Evolutionary conservation across 1,140 invertebrate species (phyloP), one percentile per base, ranked within the genome.

Genomic region (Centruroides vittatus): DNA sequence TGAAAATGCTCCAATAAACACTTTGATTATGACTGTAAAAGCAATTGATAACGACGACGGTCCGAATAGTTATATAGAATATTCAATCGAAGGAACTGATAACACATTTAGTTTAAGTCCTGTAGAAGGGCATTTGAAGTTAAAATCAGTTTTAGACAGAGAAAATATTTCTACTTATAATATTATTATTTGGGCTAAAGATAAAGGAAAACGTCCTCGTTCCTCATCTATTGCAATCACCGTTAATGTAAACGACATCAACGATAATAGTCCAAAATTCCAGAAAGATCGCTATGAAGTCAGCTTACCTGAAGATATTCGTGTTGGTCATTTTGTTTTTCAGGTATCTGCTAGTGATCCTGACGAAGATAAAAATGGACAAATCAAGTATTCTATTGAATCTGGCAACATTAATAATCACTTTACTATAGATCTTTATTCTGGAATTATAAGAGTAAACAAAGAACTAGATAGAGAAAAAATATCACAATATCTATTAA

Each of bases 251-350:
- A 46, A 46, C 11, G 62, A 63, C 61, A 59, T 63, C 12, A 96
- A 96, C 72, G 93, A 97, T 67, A 96, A 95, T 71, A 88, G 86
- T 0, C 93, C 93, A 0, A 72, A 82, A 10, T 92, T 97, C 68
- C 82, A 86, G 13, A n/a, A 61, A n/a, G 34, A 46, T 13, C 59
- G 61, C 11, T 63, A 63, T 47, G 53, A 63, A 52, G 82, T 86
- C 1, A 84, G 81, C 0, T 41, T 41, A 41, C 41, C 41, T 41
- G 41, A 41, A 41, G 41, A 41, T 8, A 8, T 41, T 8, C 41
- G 8, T 41, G 8, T 41, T 6, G 41, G 86, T 47, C 84, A 93
- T 3, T 84, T 85, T 68, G 83, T 96, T 3, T 76, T 86, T 12
- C 85, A 84, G 72, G 79, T 96, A 3, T 78, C 77, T 12, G 86